Conservation (phyloP, 2,797 vertebrate genomes). For the Benthosema pterotum region DNA sequence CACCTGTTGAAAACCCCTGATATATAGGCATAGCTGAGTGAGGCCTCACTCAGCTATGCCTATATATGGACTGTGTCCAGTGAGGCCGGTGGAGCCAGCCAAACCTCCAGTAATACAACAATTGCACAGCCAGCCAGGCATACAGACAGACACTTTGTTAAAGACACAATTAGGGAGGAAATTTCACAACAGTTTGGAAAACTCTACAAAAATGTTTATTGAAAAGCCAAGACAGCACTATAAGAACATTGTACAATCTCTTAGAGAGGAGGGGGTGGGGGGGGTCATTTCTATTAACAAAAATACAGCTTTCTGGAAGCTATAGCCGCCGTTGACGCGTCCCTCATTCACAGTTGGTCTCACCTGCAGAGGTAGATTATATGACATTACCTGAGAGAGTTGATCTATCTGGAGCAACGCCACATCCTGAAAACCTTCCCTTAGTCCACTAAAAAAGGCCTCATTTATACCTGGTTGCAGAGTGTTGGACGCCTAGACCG, state of each 20-base stretch:
- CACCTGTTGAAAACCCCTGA: too few species aligned
- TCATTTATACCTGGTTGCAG: neutral
- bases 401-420: conserved; percentile 78
- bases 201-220: conserved; percentile 95
- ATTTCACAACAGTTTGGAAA: conserved; percentile 56
- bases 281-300: conserved; percentile 72
- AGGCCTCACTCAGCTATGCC: too few species aligned
- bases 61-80: too few species aligned
- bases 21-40: too few species aligned
- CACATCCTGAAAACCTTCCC: conserved; percentile 37
- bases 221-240: conserved; percentile 90
- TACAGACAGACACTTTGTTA: too few species aligned
- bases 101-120: too few species aligned
- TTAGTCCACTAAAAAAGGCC: neutral
- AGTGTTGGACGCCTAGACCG: too few species aligned
- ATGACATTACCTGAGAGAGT: conserved; percentile 94
- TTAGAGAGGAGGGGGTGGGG: conserved; percentile 77
- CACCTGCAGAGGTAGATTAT: conserved; percentile 95
- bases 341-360: conserved; percentile 89
- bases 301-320: conserved; percentile 81
- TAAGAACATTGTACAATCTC: conserved; percentile 87
- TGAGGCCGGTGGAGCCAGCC: too few species aligned
- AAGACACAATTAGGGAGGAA: conserved; percentile 5
- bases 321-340: conserved; percentile 75
- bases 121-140: too few species aligned